phyloP scores from a whole-genome alignment of 2,797 vertebrate genomes.

The Pelobates cultripes region DNA sequence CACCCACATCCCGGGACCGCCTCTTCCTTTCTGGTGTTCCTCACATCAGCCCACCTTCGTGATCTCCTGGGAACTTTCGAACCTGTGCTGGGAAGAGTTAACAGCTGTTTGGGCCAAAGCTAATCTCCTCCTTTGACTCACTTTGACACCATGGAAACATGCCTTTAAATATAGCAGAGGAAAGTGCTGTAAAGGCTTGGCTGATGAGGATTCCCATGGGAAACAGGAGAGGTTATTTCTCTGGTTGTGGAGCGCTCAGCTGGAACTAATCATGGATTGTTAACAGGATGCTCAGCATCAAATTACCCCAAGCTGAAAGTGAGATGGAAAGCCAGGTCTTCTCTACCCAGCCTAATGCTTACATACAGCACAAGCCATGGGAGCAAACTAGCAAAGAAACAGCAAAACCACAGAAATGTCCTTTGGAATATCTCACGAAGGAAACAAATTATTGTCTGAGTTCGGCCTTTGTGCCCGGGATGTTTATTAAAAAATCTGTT shows the following conservation, averaged over 20 bases:
- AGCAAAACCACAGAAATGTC: conserved; percentile 10
- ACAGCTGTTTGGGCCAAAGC: conserved; percentile 10
- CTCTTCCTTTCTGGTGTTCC: not conserved
- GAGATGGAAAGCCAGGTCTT: not conserved
- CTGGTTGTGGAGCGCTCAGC: conserved; percentile 25
- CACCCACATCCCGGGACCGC: not conserved
- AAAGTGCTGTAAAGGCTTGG: conserved; percentile 19
- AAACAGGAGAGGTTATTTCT: conserved; percentile 20
- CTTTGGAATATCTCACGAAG: not conserved
- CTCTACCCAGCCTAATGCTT: not conserved
- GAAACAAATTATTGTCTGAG: not conserved
- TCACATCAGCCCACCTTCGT: not conserved
- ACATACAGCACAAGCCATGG: conserved; percentile 9
- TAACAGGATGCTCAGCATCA: conserved; percentile 45
- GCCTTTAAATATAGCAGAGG: conserved; percentile 20
- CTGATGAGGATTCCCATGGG: conserved; percentile 43
- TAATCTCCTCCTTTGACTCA: conserved; percentile 8
- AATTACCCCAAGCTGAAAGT: conserved; percentile 38
- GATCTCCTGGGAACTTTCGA: not conserved
- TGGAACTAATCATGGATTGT: conserved; percentile 48
- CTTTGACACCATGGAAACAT: conserved; percentile 19
- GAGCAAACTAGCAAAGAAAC: not conserved
- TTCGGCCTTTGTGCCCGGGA: not conserved
- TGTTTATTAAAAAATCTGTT: not conserved
- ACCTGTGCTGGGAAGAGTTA: conserved; percentile 7